These are phyloP conservation scores for Drosophila cardini DNA, from an alignment of 1,140 invertebrate genomes.

Conservation along the genomic window DNA sequence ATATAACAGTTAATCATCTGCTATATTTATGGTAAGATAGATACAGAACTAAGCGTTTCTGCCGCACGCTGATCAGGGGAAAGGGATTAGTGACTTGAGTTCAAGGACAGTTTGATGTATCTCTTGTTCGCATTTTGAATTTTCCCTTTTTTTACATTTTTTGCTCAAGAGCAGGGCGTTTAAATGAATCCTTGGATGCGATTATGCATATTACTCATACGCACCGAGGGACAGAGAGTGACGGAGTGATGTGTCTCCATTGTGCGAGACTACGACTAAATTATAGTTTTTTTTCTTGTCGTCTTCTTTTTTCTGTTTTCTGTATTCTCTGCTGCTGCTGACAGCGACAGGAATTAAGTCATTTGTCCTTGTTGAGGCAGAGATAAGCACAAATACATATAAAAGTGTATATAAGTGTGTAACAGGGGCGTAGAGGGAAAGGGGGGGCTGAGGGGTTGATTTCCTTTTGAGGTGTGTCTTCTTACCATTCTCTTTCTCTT, in stretches of 20 bases:
- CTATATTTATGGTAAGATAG: no score
- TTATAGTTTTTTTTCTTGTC: conserved; percentile 26
- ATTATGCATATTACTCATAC: conserved; percentile 12
- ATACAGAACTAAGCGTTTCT: no score
- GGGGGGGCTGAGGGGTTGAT: background rate
- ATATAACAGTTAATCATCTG: no score
- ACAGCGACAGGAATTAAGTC: conserved; percentile 76
- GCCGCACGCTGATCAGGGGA: no score
- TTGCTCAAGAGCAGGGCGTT: background rate
- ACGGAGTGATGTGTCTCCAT: conserved; percentile 38
- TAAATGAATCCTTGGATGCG: conserved; percentile 8
- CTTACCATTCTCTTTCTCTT: background rate
- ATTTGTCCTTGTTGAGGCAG: conserved; percentile 77
- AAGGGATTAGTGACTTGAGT: background rate
- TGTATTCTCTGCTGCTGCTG: conserved; percentile 43
- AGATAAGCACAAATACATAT: conserved; percentile 59
- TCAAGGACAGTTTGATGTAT: background rate
- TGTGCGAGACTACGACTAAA: conserved; percentile 29
- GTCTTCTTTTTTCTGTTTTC: no score
- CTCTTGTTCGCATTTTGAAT: background rate
- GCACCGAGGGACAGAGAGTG: background rate
- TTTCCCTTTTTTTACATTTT: no score
- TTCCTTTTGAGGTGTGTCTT: conserved; percentile 9
- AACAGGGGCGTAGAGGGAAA: conserved; percentile 2
- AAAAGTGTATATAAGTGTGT: background rate